Conservation (phyloP, 2,113 vertebrate genomes). For the Odontesthes bonariensis region DNA sequence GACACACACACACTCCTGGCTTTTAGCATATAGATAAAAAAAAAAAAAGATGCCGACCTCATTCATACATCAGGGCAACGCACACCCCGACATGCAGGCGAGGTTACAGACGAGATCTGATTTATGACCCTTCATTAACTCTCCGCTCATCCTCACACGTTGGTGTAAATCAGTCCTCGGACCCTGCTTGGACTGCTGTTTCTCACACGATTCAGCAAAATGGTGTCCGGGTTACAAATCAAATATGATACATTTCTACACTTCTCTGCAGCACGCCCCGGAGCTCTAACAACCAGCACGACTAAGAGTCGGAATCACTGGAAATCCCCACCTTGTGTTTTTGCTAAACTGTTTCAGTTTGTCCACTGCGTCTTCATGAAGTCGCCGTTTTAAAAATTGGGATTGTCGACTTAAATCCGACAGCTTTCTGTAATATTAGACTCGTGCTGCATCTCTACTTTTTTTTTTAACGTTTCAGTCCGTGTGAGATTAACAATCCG, state of each 20-base stretch:
- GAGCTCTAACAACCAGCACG: not conserved
- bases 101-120: constrained; percentile 18
- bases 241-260: not conserved
- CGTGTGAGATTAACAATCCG: no score
- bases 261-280: not conserved
- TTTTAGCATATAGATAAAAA: not conserved
- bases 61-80: constrained; percentile 4
- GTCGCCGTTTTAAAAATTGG: no score
- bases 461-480: no score
- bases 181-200: not conserved
- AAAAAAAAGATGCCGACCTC: not conserved
- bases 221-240: not conserved
- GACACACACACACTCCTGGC: constrained; percentile 10
- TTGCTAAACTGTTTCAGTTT: not conserved
- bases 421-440: no score
- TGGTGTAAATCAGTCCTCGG: not conserved
- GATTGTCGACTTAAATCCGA: no score
- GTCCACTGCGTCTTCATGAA: not conserved
- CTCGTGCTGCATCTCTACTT: no score
- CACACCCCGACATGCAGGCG: not conserved
- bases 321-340: no score
- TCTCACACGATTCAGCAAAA: constrained; percentile 9
- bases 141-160: constrained; percentile 4
- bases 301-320: no score
- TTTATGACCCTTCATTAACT: constrained; percentile 9